A percentile compares a stretch with the other conserved stretches of the same genome.
Conservation (phyloP, 2,888 invertebrate species). For the Agrochola lychnidis region DNA sequence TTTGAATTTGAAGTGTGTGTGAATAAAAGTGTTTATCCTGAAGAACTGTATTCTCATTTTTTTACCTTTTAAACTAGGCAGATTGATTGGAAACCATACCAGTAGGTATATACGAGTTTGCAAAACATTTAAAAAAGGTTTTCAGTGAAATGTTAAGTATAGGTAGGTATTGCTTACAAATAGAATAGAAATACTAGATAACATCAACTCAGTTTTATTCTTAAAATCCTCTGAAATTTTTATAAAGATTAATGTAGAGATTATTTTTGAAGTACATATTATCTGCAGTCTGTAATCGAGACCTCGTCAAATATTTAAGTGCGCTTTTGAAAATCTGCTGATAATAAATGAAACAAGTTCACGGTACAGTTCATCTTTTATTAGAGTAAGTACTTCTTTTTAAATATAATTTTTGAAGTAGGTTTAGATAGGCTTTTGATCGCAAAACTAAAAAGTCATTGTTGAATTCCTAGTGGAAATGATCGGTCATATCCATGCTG, state of each 20-base stretch:
- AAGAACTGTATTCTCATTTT: no score
- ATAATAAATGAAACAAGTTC: background rate
- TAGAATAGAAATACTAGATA: background rate
- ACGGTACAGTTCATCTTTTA: background rate
- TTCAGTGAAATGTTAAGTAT: background rate
- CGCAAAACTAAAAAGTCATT: background rate
- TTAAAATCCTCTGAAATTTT: background rate
- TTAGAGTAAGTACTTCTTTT: background rate
- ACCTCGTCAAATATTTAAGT: constrained; percentile 23
- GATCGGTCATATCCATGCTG: no score
- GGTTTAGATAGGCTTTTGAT: no score
- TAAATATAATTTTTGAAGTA: no score
- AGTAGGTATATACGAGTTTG: no score
- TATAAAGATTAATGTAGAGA: background rate
- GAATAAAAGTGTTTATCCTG: no score
- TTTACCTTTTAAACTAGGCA: no score
- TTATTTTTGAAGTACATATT: constrained; percentile 6
- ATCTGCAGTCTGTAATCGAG: constrained; percentile 13
- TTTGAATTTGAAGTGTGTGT: no score
- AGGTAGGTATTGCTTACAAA: no score
- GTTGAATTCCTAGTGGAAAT: background rate
- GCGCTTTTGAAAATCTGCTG: constrained; percentile 1
- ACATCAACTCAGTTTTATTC: background rate
- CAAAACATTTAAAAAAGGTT: no score
- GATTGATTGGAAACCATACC: no score